Percentiles rank a stretch among this genome's conserved stretches.
These are phyloP conservation scores for Drosophila flavopinicola DNA, from an alignment of 2,888 invertebrate species.

Conservation along the genomic window DNA sequence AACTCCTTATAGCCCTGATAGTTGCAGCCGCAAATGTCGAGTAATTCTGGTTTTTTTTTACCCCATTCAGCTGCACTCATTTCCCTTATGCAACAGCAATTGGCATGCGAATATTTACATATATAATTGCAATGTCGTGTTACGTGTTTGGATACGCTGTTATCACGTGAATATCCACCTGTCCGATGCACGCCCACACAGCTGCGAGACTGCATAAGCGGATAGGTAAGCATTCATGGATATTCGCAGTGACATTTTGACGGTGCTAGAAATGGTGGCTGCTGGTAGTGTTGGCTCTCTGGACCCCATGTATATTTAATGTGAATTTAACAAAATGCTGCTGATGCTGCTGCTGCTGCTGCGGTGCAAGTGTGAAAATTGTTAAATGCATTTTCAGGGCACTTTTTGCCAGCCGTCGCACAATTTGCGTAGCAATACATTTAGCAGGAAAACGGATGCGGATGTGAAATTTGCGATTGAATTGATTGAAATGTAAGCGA, in stretches of 20 bases:
- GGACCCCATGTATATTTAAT: conserved; percentile 65
- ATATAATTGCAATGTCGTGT: conserved; percentile 70
- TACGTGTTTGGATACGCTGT: conserved; percentile 46
- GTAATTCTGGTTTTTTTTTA: conserved; percentile 1
- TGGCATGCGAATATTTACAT: conserved; percentile 49
- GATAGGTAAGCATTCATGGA: conserved; percentile 47
- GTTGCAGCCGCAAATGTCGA: not conserved
- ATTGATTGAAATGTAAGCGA: conserved; percentile 65
- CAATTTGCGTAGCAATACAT: conserved; percentile 46
- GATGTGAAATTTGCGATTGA: conserved; percentile 75
- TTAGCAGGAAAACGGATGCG: conserved; percentile 63
- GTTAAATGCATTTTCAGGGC: conserved; percentile 40
- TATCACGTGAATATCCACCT: conserved; percentile 36
- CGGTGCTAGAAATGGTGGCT: conserved; percentile 22
- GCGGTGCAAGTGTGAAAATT: conserved; percentile 73
- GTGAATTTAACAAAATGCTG: conserved; percentile 68
- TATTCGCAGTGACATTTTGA: conserved; percentile 64
- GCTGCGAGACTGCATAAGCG: conserved; percentile 38
- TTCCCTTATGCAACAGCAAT: conserved; percentile 12
- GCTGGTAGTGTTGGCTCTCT: conserved; percentile 7
- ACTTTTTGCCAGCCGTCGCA: conserved; percentile 15
- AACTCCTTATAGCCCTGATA: too few species aligned
- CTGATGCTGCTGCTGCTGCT: too few species aligned
- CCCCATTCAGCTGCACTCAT: not conserved
- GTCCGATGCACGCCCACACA: conserved; percentile 11